phyloP scores from a whole-genome alignment of 2,888 invertebrate species.

The Tiliacea aurago region DNA sequence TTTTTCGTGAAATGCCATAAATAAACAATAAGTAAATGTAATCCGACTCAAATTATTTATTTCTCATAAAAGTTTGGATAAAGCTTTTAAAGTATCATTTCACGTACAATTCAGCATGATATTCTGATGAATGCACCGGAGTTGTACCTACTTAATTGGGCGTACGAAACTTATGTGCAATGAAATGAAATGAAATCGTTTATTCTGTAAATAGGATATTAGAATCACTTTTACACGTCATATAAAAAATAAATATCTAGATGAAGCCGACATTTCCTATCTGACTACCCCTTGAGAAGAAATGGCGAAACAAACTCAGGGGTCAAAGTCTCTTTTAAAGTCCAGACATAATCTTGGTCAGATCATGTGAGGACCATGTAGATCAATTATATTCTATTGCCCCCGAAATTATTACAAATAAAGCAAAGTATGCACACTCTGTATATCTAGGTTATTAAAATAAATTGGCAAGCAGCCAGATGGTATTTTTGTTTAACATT shows the following conservation, averaged over 20 bases:
- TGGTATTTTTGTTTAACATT: conserved; percentile 48
- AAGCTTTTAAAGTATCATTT: conserved; percentile 6
- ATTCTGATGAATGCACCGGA: not conserved
- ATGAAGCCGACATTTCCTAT: too few relatives aligned
- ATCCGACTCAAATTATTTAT: not conserved
- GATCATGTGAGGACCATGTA: too few relatives aligned
- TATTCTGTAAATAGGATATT: too few relatives aligned
- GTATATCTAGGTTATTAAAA: conserved; percentile 54
- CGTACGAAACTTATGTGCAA: conserved; percentile 15
- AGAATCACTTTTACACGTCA: too few relatives aligned
- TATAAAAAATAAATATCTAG: too few relatives aligned
- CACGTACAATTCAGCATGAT: not conserved
- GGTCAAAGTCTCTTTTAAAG: too few relatives aligned
- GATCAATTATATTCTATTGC: conserved; percentile 16
- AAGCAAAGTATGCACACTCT: conserved; percentile 36
- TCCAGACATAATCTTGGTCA: too few relatives aligned
- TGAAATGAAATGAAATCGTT: too few relatives aligned
- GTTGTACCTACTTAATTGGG: conserved; percentile 3
- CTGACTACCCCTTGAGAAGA: too few relatives aligned
- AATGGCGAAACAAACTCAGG: too few relatives aligned
- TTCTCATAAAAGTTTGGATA: not conserved
- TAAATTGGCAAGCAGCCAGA: conserved; percentile 54
- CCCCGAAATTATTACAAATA: conserved; percentile 29
- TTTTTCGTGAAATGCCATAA: not conserved
- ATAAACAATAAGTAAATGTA: not conserved